These are phyloP conservation scores for Panonychus citri DNA, from an alignment of 1,140 invertebrate species.

Conservation along the genomic window DNA sequence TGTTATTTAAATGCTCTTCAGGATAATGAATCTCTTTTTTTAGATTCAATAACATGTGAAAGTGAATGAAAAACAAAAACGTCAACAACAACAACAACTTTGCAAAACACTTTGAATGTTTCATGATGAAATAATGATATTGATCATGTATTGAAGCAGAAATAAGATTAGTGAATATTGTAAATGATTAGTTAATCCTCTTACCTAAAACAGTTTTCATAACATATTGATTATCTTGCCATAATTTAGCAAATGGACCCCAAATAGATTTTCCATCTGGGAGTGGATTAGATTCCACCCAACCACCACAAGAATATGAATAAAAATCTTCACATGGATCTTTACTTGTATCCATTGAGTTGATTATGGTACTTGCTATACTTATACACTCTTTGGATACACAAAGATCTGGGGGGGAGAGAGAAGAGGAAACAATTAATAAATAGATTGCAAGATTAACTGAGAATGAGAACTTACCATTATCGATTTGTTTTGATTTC, in stretches of 20 bases:
- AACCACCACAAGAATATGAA: conserved; percentile 71
- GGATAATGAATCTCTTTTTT: too few species aligned
- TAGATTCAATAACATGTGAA: too few species aligned
- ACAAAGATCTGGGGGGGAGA: conserved; percentile 28
- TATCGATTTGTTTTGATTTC: too few species aligned
- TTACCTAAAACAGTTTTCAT: conserved; percentile 58
- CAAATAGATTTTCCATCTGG: conserved; percentile 68
- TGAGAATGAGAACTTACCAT: not conserved
- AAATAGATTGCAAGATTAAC: not conserved
- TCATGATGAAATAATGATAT: too few species aligned
- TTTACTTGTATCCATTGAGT: conserved; percentile 47
- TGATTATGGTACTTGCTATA: conserved; percentile 56
- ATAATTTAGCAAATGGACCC: conserved; percentile 82
- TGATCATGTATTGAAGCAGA: too few species aligned
- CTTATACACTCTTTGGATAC: conserved; percentile 59
- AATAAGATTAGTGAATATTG: too few species aligned
- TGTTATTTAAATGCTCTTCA: too few species aligned
- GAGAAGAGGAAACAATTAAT: not conserved
- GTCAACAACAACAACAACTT: too few species aligned
- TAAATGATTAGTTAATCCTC: too few species aligned
- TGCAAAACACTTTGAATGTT: too few species aligned
- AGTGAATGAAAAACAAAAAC: too few species aligned
- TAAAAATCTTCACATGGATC: conserved; percentile 91
- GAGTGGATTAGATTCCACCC: conserved; percentile 72
- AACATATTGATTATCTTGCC: conserved; percentile 73